Evolutionary conservation across 2,797 vertebrate genomes (phyloP).

Genomic region (Meda fulgida): DNA sequence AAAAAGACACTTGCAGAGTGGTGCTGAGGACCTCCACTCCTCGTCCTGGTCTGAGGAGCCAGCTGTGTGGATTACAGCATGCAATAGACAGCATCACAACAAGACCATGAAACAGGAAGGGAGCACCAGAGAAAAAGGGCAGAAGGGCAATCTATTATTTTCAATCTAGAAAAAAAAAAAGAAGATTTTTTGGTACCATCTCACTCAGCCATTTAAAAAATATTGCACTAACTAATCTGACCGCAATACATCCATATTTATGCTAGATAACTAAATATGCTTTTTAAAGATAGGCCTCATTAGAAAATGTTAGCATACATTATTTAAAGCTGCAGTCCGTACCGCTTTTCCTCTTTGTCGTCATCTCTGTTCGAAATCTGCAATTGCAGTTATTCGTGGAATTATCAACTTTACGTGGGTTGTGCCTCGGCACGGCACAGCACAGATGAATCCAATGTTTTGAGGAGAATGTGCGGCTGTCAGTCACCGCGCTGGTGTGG

Average conservation of each 20-base stretch:
- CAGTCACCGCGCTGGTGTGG: no score
- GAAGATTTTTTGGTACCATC: not conserved
- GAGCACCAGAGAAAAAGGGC: not conserved
- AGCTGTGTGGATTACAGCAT: conserved; percentile 55
- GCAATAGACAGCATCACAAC: conserved; percentile 62
- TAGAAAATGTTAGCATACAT: not conserved
- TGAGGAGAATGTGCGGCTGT: no score
- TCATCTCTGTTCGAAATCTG: no score
- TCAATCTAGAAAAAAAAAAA: not conserved
- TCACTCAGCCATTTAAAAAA: not conserved
- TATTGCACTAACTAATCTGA: not conserved
- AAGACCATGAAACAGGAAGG: conserved; percentile 41
- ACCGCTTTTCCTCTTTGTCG: no score
- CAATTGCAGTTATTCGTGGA: no score
- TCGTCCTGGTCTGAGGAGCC: conserved; percentile 2
- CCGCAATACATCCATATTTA: not conserved
- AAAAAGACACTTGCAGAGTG: conserved; percentile 66
- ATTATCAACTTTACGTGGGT: no score
- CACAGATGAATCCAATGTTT: no score
- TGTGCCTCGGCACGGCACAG: no score
- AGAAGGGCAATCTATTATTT: not conserved
- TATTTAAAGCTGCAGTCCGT: not conserved
- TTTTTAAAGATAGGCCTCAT: not conserved
- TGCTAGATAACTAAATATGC: not conserved
- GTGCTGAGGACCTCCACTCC: conserved; percentile 43